A percentile compares a stretch with the other conserved stretches of the same genome.
These are phyloP conservation scores for Callithrix jacchus DNA, from an alignment of 2,113 vertebrate genomes.

Conservation along the genomic window DNA sequence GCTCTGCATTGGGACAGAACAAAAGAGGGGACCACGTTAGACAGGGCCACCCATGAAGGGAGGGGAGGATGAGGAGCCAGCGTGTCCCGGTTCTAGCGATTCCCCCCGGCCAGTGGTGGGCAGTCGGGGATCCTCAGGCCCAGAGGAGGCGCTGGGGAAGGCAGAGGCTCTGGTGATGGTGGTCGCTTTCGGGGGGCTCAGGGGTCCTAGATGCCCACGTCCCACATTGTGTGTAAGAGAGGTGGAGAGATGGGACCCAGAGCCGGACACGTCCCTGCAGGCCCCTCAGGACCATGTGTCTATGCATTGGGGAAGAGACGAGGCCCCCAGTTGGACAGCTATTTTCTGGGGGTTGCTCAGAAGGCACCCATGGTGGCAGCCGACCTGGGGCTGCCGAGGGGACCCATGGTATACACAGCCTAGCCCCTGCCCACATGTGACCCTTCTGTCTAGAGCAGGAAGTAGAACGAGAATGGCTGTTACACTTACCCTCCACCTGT, in stretches of 20 bases:
- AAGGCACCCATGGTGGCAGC: not conserved
- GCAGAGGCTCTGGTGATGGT: not conserved
- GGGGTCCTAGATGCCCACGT: too few species aligned
- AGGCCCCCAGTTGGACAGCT: not conserved
- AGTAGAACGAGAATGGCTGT: too few species aligned
- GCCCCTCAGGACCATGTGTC: too few species aligned
- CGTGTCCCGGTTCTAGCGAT: rapidly evolving
- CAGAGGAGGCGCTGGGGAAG: too few species aligned
- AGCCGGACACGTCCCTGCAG: not conserved
- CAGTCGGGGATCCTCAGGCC: not conserved
- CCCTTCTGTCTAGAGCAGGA: not conserved
- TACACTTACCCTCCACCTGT: constrained; percentile 91
- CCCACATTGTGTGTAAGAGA: rapidly evolving
- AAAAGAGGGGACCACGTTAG: not conserved
- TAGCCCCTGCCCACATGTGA: rapidly evolving
- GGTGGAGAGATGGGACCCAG: not conserved
- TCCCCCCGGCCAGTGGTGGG: not conserved
- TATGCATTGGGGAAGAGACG: too few species aligned
- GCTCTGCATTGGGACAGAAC: constrained; percentile 84
- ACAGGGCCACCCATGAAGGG: not conserved
- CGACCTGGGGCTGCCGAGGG: not conserved
- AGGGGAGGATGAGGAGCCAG: not conserved
- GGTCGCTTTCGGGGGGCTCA: rapidly evolving
- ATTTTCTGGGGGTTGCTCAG: too few species aligned
- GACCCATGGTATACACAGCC: too few species aligned